Evolutionary conservation across 2,888 invertebrate species (phyloP).

Genomic region (Carpatolechia fugitivella): DNA sequence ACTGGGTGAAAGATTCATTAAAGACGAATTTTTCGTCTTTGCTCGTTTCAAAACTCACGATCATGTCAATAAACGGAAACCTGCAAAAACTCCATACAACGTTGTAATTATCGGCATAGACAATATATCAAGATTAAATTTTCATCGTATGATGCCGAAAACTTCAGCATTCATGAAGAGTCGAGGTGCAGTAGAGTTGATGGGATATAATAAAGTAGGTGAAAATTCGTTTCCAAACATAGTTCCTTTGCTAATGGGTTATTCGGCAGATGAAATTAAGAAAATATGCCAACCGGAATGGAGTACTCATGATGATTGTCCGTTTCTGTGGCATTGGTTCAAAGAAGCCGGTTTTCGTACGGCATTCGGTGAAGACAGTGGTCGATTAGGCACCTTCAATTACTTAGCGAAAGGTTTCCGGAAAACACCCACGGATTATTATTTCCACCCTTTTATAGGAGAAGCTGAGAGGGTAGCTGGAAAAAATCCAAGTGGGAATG

Average conservation of each 20-base stretch:
- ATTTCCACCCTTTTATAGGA: constrained; percentile 82
- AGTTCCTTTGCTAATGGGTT: constrained; percentile 86
- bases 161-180: constrained; percentile 79
- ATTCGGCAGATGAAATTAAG: constrained; percentile 79
- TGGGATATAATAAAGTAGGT: constrained; percentile 93
- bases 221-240: constrained; percentile 94
- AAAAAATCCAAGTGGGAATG: constrained; percentile 61
- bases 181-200: constrained; percentile 84
- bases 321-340: constrained; percentile 89
- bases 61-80: neutral
- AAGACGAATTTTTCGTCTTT: constrained; percentile 8
- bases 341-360: constrained; percentile 85
- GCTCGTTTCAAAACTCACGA: neutral
- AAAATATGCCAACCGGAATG: constrained; percentile 77
- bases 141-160: constrained; percentile 87
- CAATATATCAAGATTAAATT: constrained; percentile 88
- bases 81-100: constrained; percentile 58
- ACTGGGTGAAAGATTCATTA: constrained; percentile 63
- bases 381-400: constrained; percentile 41
- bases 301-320: constrained; percentile 84
- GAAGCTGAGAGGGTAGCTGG: constrained; percentile 4
- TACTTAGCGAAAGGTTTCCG: constrained; percentile 62
- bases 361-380: constrained; percentile 88
- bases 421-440: constrained; percentile 88
- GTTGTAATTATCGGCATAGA: constrained; percentile 89